Evolutionary conservation across 2,113 vertebrate species (phyloP), one percentile per base, ranked within the genome.

Genomic region (Macroglossus sobrinus): DNA sequence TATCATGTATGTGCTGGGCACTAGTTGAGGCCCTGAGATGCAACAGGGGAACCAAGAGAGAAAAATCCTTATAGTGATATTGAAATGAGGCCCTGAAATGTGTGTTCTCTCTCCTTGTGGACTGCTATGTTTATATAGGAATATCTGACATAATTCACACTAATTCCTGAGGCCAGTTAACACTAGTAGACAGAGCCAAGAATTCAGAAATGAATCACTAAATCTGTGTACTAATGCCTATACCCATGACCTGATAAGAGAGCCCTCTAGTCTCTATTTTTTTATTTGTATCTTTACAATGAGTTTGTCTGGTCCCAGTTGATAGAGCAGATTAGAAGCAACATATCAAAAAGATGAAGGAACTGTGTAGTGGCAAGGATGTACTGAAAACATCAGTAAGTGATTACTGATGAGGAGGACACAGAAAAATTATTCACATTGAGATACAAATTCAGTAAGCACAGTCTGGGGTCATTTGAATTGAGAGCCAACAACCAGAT

Each of bases 241-340:
- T 55, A 63, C 19, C 22, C 22, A 4, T 43, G 15, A 74, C 40
- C 78, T 86, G 21, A 57, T 78, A 26, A 76, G 40, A 66, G 61
- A 80, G 35, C 40, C 55, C 18, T 80, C 22, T 1, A 8, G 57
- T 55, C 55, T 92, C 74, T 91, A 0, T 79, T 84, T 24, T 50
- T 89, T 68, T 79, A 43, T 88, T 82, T 95, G 24, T 59, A 14
- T 91, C 57, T 11, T 91, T 82, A 47, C 18, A 78, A 2, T 80
- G 79, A 93, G 59, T 61, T 63, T 89, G 10, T 75, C 40, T 94
- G 57, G 14, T 84, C 59, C 76, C 63, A 79, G 57, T 61, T 95
- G 72, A 82, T 69, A 91, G 82, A 92, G 35, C 63, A 95, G 38
- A 91, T 89, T 75, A 84, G 43, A 97, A 95, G 19, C 57, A 76